Evolutionary conservation across 1,140 invertebrate species (phyloP).

Genomic region (Drosophila bipectinata): DNA sequence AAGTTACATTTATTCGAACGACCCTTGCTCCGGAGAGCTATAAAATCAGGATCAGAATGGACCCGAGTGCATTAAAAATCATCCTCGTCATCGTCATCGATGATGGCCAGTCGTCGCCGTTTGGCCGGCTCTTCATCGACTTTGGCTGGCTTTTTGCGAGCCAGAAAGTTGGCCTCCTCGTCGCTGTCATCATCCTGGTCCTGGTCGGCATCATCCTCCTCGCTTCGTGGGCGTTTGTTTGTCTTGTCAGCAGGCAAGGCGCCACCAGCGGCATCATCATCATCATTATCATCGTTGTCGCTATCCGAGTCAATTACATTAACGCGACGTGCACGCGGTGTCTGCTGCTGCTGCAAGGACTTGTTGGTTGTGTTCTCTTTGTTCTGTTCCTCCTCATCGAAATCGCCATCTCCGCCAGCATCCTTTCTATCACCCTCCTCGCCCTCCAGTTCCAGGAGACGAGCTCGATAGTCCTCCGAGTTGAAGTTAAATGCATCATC

Average conservation of each 20-base stretch:
- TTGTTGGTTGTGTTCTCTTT: slow-evolving; percentile 76
- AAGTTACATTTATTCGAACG: slow-evolving; percentile 57
- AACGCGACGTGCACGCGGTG: slow-evolving; percentile 75
- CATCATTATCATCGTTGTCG: slow-evolving; percentile 60
- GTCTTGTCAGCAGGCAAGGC: slow-evolving; percentile 59
- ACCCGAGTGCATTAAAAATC: slow-evolving; percentile 61
- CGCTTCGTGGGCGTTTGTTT: slow-evolving; percentile 79
- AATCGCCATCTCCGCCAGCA: neutral
- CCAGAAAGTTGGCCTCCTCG: slow-evolving; percentile 76
- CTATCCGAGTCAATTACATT: slow-evolving; percentile 83
- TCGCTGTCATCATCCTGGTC: slow-evolving; percentile 44
- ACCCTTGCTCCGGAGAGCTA: slow-evolving; percentile 32
- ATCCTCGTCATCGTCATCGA: slow-evolving; percentile 78
- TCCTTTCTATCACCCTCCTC: slow-evolving; percentile 37
- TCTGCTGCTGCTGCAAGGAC: slow-evolving; percentile 48
- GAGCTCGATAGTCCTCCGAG: slow-evolving; percentile 78
- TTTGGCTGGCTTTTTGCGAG: slow-evolving; percentile 70
- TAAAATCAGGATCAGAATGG: slow-evolving; percentile 36
- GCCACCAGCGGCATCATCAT: slow-evolving; percentile 31
- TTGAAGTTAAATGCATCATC: slow-evolving; percentile 78
- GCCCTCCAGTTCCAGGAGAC: slow-evolving; percentile 69
- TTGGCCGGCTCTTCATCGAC: slow-evolving; percentile 63
- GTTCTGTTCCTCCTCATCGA: slow-evolving; percentile 32
- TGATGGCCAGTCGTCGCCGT: slow-evolving; percentile 76
- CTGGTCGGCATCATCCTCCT: slow-evolving; percentile 49